These are phyloP conservation scores for Onychomys leucogaster DNA, from an alignment of 2,797 vertebrate genomes.

Conservation along the genomic window DNA sequence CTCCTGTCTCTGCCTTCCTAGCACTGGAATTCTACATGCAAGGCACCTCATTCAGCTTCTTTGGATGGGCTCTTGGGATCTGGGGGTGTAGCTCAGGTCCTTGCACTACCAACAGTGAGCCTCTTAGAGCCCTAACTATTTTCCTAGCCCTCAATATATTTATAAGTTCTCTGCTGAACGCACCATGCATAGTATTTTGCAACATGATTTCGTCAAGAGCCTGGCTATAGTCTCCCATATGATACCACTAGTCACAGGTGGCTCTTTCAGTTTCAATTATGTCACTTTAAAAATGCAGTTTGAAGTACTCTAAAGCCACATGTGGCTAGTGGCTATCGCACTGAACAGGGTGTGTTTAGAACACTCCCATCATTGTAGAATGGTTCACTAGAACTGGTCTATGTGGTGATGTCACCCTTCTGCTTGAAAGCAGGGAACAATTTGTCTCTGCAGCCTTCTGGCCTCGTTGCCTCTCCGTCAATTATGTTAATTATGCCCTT, in stretches of 20 bases:
- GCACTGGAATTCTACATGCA: background rate
- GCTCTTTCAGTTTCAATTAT: background rate
- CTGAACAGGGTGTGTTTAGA: background rate
- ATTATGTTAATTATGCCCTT: conserved; percentile 21
- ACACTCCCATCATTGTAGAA: background rate
- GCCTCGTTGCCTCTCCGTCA: background rate
- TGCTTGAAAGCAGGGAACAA: background rate
- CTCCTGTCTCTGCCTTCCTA: background rate
- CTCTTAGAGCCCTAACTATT: background rate
- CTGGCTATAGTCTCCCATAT: background rate
- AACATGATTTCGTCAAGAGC: background rate
- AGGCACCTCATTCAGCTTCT: background rate
- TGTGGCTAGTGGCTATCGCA: background rate
- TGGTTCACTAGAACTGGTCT: background rate
- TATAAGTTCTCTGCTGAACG: background rate
- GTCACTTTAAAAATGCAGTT: background rate
- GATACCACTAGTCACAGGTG: background rate
- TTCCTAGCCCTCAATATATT: background rate
- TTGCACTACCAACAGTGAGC: background rate
- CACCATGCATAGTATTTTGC: background rate
- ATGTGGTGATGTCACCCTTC: conserved; percentile 26
- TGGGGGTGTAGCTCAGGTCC: background rate
- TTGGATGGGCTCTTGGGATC: background rate
- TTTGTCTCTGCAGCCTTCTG: background rate
- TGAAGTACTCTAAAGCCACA: background rate